Percentiles rank a stretch among this genome's conserved stretches.
These are phyloP conservation scores for Caloenas nicobarica DNA, from an alignment of 2,113 vertebrate genomes.

Conservation along the genomic window DNA sequence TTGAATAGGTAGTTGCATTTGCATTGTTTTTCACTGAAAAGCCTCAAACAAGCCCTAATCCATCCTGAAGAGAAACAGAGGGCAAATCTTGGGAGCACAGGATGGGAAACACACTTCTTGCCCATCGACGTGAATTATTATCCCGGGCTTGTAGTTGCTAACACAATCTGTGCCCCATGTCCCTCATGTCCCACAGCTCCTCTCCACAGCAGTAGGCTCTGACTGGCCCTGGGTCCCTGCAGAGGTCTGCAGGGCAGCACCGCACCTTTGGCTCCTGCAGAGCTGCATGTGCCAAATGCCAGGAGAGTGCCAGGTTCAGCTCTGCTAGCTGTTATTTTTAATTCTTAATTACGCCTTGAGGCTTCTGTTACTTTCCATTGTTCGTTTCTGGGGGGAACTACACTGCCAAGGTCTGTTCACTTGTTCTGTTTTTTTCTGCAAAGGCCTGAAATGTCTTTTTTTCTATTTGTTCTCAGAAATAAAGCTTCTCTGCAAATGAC, in stretches of 20 bases:
- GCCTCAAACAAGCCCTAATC: neutral
- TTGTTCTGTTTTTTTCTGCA: conserved; percentile 37
- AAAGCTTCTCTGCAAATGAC: neutral
- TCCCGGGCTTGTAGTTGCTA: neutral
- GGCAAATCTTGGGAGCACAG: neutral
- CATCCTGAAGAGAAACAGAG: neutral
- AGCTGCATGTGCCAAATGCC: neutral
- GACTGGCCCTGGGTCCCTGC: fast-evolving
- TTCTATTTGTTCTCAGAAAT: conserved; percentile 42
- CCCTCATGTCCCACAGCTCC: neutral
- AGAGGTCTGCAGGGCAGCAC: neutral
- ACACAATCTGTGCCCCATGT: neutral
- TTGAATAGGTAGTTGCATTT: neutral
- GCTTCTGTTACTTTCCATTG: conserved; percentile 43
- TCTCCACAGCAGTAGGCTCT: fast-evolving
- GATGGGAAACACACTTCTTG: neutral
- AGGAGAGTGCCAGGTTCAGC: neutral
- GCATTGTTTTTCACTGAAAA: neutral
- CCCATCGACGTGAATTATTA: neutral
- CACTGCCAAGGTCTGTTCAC: conserved; percentile 56
- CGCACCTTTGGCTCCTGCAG: fast-evolving
- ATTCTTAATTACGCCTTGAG: conserved; percentile 14
- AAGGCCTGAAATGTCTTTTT: neutral
- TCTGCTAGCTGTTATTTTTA: conserved; percentile 17
- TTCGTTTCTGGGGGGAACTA: neutral